phyloP scores from a whole-genome alignment of 1,140 invertebrate species.

The Calephelis nemesis region DNA sequence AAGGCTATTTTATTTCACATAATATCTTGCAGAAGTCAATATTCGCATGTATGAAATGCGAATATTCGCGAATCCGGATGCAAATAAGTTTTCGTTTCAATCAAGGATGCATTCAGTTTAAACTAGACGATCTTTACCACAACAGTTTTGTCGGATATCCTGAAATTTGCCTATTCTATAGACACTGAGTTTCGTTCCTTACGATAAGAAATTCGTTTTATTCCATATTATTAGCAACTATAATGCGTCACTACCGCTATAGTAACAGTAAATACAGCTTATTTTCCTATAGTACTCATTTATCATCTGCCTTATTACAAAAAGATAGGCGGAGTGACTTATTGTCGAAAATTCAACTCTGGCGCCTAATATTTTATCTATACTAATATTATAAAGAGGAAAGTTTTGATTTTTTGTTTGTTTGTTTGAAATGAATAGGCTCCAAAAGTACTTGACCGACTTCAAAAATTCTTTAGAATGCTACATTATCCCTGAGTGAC shows the following conservation, averaged over 20 bases:
- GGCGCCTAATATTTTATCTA: not conserved
- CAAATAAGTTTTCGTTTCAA: too few species aligned
- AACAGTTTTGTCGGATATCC: not conserved
- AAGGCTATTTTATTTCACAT: too few species aligned
- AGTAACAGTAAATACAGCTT: conserved; percentile 2
- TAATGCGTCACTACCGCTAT: not conserved
- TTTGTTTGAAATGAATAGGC: too few species aligned
- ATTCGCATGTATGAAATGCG: too few species aligned
- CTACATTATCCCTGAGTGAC: too few species aligned
- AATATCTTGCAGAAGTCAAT: too few species aligned
- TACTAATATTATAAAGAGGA: not conserved
- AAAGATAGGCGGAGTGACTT: not conserved
- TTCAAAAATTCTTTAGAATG: too few species aligned
- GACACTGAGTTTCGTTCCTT: not conserved
- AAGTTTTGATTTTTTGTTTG: too few species aligned
- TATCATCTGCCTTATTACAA: not conserved
- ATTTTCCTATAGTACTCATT: not conserved
- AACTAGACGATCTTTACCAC: too few species aligned
- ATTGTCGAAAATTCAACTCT: conserved; percentile 5
- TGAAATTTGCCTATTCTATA: not conserved
- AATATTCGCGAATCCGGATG: too few species aligned
- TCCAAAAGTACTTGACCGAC: too few species aligned
- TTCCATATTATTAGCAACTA: not conserved
- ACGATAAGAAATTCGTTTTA: not conserved
- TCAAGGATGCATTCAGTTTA: too few species aligned